Percentiles rank a stretch among this genome's conserved stretches.
phyloP scores from a whole-genome alignment of 2,888 invertebrate species.

The Eilema caniola region DNA sequence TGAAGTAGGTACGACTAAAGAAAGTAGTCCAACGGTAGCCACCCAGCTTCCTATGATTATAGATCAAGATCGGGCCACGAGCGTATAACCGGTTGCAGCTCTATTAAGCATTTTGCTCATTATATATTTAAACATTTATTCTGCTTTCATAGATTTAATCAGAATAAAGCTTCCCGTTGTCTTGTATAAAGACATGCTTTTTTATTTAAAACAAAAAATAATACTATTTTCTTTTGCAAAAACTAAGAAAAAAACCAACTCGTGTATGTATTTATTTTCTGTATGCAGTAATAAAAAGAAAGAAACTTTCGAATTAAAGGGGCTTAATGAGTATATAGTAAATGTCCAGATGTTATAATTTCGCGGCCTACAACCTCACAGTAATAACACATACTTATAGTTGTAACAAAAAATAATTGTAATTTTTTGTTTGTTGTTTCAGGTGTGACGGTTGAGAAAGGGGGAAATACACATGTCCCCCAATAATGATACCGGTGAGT shows the following conservation, averaged over 20 bases:
- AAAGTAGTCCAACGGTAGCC: constrained; percentile 71
- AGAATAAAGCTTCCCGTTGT: not conserved
- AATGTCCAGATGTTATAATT: not conserved
- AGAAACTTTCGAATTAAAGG: no score
- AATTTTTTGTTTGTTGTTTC: constrained; percentile 59
- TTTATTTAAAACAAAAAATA: not conserved
- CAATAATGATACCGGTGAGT: constrained; percentile 84
- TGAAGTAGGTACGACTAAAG: constrained; percentile 45
- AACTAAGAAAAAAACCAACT: no score
- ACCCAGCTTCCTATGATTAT: constrained; percentile 61
- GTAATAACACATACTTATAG: not conserved
- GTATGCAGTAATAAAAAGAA: no score
- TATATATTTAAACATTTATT: constrained; percentile 7
- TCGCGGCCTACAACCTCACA: not conserved
- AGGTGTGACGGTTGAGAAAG: constrained; percentile 60
- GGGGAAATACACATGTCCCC: constrained; percentile 80
- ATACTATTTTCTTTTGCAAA: no score
- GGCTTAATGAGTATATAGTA: no score
- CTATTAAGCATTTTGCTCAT: not conserved
- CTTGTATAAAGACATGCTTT: not conserved
- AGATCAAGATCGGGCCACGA: constrained; percentile 62
- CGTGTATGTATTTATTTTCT: no score
- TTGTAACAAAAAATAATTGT: not conserved
- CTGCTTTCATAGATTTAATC: not conserved
- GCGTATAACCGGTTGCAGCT: constrained; percentile 58